Evolutionary conservation across 2,113 vertebrate species (phyloP).

Genomic region (Terrapene triunguis): DNA sequence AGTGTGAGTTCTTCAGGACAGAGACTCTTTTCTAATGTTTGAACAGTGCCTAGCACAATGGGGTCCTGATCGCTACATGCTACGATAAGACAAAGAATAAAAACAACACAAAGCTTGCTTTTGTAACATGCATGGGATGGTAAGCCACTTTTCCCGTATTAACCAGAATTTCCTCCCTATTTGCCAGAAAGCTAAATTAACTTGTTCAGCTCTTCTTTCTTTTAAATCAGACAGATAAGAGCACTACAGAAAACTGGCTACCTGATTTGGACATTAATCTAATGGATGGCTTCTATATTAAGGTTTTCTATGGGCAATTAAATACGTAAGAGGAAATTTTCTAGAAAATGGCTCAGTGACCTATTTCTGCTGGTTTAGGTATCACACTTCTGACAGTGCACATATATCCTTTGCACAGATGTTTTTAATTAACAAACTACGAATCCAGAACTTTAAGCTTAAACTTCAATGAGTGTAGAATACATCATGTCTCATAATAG

Average conservation of each 20-base stretch:
- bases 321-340: neutral
- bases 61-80: neutral
- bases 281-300: neutral
- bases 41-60: neutral
- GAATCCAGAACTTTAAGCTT: neutral
- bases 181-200: neutral
- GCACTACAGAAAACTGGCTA: neutral
- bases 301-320: neutral
- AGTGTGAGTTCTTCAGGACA: neutral
- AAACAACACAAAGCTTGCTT: neutral
- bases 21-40: neutral
- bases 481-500: neutral
- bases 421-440: neutral
- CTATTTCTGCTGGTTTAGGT: neutral
- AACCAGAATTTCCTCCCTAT: neutral
- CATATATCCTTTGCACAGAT: neutral
- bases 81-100: neutral
- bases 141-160: neutral
- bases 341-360: slow-evolving; percentile 39
- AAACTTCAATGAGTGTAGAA: too few species aligned
- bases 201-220: slow-evolving; percentile 1
- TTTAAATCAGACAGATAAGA: slow-evolving; percentile 39
- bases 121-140: neutral
- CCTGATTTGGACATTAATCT: neutral
- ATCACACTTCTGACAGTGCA: neutral